A percentile compares a stretch with the other conserved stretches of the same genome.
Conservation (phyloP, 2,888 invertebrate genomes). For the Campoletis raptor region DNA sequence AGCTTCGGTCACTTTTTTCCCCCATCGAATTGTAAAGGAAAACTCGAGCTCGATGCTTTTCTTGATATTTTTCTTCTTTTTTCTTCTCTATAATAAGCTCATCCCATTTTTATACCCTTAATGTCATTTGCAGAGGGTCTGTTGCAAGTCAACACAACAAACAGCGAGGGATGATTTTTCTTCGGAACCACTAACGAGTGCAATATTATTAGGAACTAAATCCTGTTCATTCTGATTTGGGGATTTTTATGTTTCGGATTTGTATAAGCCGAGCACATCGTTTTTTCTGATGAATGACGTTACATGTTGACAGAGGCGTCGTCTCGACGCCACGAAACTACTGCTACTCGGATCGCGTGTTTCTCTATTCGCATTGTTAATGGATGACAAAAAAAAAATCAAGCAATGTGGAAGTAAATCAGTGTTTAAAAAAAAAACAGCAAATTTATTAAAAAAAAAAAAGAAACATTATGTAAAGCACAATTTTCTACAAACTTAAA, state of each 20-base stretch:
- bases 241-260: background rate
- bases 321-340: background rate
- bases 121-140: background rate
- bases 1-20: background rate
- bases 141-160: background rate
- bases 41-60: background rate
- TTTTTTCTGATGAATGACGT: background rate
- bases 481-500: no score
- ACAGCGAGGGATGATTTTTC: background rate
- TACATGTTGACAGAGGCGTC: constrained; percentile 6
- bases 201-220: background rate
- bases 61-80: background rate
- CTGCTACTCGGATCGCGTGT: background rate
- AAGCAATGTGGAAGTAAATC: background rate
- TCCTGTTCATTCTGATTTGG: background rate
- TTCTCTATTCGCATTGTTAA: background rate
- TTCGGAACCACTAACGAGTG: background rate
- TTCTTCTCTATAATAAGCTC: background rate
- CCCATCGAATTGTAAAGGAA: background rate
- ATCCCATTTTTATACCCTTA: background rate
- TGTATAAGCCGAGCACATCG: background rate
- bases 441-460: background rate
- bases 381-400: background rate
- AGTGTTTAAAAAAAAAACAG: background rate
- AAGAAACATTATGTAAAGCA: no score